phyloP scores from a whole-genome alignment of 2,888 invertebrate species.

The Apotomis turbidana region DNA sequence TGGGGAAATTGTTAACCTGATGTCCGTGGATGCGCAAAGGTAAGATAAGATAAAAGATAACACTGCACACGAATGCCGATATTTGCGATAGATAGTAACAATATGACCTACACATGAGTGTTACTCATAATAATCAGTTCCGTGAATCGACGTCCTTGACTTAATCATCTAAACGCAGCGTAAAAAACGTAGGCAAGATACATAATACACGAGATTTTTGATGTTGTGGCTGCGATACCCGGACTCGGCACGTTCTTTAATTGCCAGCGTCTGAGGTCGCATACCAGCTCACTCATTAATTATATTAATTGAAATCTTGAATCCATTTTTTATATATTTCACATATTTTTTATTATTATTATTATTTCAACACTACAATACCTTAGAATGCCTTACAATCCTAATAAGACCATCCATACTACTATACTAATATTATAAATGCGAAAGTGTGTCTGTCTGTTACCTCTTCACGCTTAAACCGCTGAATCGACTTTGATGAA shows the following conservation, averaged over 20 bases:
- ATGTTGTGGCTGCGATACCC: background rate
- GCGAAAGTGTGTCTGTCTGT: too few species aligned
- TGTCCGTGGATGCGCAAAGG: constrained; percentile 96
- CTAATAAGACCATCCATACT: too few species aligned
- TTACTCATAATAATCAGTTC: constrained; percentile 25
- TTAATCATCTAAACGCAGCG: constrained; percentile 5
- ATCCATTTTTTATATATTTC: too few species aligned
- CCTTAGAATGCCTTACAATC: too few species aligned
- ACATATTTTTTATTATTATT: too few species aligned
- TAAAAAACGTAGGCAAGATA: constrained; percentile 28
- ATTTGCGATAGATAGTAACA: background rate
- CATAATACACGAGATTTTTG: constrained; percentile 8
- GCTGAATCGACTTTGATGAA: too few species aligned
- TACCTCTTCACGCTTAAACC: too few species aligned
- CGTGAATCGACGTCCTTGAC: constrained; percentile 31
- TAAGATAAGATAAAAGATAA: constrained; percentile 48
- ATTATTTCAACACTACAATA: too few species aligned
- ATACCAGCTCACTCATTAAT: background rate
- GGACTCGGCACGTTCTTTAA: background rate
- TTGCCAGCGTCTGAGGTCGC: background rate
- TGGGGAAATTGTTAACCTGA: constrained; percentile 96
- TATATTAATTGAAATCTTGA: too few species aligned
- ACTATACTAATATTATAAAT: too few species aligned
- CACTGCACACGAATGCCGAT: background rate
- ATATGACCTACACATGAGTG: constrained; percentile 13